Evolutionary conservation across 2,113 vertebrate species (phyloP), one percentile per base, ranked within the genome.

Genomic region (Vireo altiloquus): DNA sequence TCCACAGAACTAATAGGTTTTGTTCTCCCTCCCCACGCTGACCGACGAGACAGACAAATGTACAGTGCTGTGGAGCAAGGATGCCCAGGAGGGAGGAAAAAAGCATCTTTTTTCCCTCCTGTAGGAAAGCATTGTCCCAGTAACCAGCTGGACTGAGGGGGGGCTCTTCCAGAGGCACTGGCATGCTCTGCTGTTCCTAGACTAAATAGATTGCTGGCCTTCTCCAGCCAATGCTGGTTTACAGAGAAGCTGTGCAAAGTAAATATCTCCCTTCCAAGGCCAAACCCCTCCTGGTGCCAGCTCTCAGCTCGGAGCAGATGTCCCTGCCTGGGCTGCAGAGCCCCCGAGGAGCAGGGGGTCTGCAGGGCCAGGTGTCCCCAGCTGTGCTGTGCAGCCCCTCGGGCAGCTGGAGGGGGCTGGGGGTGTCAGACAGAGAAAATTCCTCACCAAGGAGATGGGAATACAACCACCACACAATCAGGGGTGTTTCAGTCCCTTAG

Each of bases 361-460:
- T 35, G 60, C 79, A 9, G 31, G 91, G 63, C 80, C 96, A 96
- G 96, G 69, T 96, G 96, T 94, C 31, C 82, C 86, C 76, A 59
- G 83, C 96, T 88, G 90, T 6, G 75, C 39, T 9, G 39, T 3
- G 11, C 90, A 93, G 87, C 72, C 66, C 85, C 91, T 75, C 0
- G 21, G 77, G 88, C 95, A 96, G 93, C 95, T 94, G 96, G 77
- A 30, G 46, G 54, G 83, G 83, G 46, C 96, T 69, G 76, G 54
- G 66, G 82, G 89, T 75, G 77, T 71, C 94, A 94, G 92, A 94
- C 88, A 81, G 89, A 82, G 94, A 84, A 96, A 96, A 96, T 96
- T 94, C 93, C 88, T 90, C 12, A 0, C 76, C 0, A 3, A 4
- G 25, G 79, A 93, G 72, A 83, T 80, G 86, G 88, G 88, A 95